Conservation (phyloP, 2,113 vertebrate genomes). For the Mesembrinibis cayennensis region DNA sequence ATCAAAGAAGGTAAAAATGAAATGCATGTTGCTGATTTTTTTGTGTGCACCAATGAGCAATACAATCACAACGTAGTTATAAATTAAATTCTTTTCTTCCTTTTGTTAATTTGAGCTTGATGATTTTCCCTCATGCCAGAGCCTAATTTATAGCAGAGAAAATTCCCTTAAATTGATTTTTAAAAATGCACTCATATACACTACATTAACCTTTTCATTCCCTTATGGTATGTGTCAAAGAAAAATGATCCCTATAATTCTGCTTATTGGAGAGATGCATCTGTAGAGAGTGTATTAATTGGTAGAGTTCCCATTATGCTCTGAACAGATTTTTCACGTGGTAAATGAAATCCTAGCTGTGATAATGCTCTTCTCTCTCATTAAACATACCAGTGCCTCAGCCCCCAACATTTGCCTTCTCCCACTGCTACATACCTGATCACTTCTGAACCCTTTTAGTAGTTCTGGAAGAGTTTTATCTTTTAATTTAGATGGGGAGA, state of each 20-base stretch:
- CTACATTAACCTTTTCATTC: slow-evolving; percentile 32
- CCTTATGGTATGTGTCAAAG: neutral
- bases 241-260: slow-evolving; percentile 21
- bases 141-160: slow-evolving; percentile 48
- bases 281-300: slow-evolving; percentile 6
- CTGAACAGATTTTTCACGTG: neutral
- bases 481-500: neutral
- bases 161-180: slow-evolving; percentile 48
- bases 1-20: slow-evolving; percentile 34
- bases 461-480: neutral
- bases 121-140: slow-evolving; percentile 30
- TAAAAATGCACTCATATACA: neutral
- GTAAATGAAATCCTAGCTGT: neutral
- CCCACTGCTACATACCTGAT: neutral
- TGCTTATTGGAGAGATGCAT: neutral
- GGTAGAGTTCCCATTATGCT: neutral
- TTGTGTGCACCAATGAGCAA: neutral
- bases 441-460: neutral
- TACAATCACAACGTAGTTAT: slow-evolving; percentile 23
- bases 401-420: neutral
- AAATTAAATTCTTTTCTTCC: slow-evolving; percentile 51
- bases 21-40: slow-evolving; percentile 3
- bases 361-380: neutral
- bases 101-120: slow-evolving; percentile 53
- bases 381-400: neutral